Evolutionary conservation across 2,888 invertebrate genomes (phyloP).

Genomic region (Heliconius ismenius): DNA sequence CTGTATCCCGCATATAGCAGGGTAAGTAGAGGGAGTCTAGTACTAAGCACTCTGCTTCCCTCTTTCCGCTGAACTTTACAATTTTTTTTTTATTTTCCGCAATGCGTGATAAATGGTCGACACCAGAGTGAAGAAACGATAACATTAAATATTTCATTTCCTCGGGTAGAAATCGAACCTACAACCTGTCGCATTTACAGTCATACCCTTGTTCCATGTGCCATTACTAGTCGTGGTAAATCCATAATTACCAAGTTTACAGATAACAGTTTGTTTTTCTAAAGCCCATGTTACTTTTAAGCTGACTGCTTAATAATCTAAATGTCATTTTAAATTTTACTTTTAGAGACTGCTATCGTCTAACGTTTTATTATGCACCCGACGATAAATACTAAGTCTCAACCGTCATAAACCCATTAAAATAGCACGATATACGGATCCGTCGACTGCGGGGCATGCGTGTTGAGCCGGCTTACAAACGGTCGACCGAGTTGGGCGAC

Average conservation of each 20-base stretch:
- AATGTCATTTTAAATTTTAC: conserved; percentile 40
- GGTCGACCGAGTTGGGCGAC: conserved; percentile 49
- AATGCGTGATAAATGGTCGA: no score
- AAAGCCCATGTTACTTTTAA: conserved; percentile 42
- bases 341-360: conserved; percentile 43
- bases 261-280: conserved; percentile 64
- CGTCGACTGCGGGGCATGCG: conserved; percentile 51
- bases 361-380: conserved; percentile 49
- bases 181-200: no score
- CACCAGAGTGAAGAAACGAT: no score
- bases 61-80: no score
- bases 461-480: conserved; percentile 48
- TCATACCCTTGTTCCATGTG: no score
- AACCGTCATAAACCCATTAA: conserved; percentile 74
- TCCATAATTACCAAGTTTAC: conserved; percentile 57
- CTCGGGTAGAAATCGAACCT: no score
- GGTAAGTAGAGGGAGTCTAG: no score
- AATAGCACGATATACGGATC: conserved; percentile 59
- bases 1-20: no score
- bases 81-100: no score
- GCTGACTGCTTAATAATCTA: conserved; percentile 34
- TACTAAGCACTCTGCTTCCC: no score
- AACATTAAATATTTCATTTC: no score
- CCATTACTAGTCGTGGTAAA: conserved; percentile 25
- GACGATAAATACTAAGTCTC: conserved; percentile 62